Evolutionary conservation across 2,797 vertebrate genomes (phyloP), one percentile per base, ranked within the genome.

Genomic region (Propithecus deckenii): DNA sequence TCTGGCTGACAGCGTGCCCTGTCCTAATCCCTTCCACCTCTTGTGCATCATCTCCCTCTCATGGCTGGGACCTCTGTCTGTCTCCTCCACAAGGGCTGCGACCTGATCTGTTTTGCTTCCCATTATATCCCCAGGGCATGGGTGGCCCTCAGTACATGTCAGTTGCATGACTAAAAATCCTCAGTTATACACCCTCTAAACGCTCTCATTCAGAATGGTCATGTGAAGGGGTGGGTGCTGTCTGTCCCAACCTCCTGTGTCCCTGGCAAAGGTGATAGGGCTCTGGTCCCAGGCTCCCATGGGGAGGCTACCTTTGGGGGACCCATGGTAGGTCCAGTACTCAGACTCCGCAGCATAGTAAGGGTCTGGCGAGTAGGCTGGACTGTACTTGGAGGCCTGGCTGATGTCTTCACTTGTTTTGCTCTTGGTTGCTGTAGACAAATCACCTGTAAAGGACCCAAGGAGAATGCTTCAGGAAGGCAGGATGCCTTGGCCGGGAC

Each of bases 371-470:
- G 99, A 99, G 98, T 99, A 99, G 96, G 99, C 98, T 14, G 99
- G 98, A 76, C 99, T 99, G 78, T 99, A 99, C 96, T 99, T 99
- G 96, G 99, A 99, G 30, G 99, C 98, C 91, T 99, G 99, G 17
- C 99, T 96, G 0, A 99, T 99, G 98, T 99, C 99, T 96, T 99
- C 99, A 1, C 99, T 99, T 96, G 99, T 99, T 98, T 99, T 99
- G 97, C 99, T 99, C 98, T 99, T 99, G 0, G 98, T 99, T 98
- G 99, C 99, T 99, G 98, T 97, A 25, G 98, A 91, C 69, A 97
- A 41, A 85, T 96, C 89, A 83, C 98, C 99, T 99, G 98, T 22
- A 95, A 97, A 95, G 94, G 92, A 84, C 96, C 85, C 18, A 75
- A 57, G 72, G 50, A 88, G 41, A 91, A 75, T 32, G 67, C 38